Conservation (phyloP, 23 tunicate species). For the Styela plicata region DNA sequence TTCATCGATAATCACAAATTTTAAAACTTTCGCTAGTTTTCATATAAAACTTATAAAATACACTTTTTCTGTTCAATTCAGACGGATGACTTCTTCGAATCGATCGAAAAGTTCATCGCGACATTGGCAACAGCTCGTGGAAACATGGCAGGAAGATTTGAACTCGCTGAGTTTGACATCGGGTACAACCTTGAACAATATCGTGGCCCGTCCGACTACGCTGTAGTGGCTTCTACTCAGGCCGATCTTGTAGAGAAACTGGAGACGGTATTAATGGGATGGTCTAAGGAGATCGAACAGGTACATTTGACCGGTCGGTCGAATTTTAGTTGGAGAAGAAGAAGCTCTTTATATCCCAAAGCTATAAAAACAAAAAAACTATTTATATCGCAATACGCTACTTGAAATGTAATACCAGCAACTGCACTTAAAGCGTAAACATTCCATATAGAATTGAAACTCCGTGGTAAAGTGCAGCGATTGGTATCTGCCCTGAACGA, state of each 20-base stretch:
- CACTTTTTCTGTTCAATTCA: constrained; percentile 7
- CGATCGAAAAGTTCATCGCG: constrained; percentile 84
- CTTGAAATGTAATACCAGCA: no score
- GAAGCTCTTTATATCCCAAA: no score
- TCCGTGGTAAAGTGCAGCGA: no score
- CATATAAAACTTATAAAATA: neutral
- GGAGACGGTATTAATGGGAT: constrained; percentile 73
- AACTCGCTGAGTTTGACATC: constrained; percentile 88
- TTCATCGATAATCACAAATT: neutral
- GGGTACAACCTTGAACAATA: constrained; percentile 86
- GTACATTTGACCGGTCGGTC: no score
- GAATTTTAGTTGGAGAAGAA: no score
- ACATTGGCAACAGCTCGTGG: constrained; percentile 62
- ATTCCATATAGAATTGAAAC: no score
- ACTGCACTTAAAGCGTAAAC: no score
- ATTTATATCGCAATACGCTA: no score
- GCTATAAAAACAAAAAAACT: no score
- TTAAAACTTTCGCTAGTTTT: neutral
- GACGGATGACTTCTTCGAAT: constrained; percentile 92
- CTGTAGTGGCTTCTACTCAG: constrained; percentile 61
- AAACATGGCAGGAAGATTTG: constrained; percentile 75
- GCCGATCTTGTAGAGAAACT: constrained; percentile 85
- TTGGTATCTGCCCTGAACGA: no score
- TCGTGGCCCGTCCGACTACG: constrained; percentile 75
- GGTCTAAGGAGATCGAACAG: constrained; percentile 99